A percentile compares a stretch with the other conserved stretches of the same genome.
phyloP scores from a whole-genome alignment of 2,888 invertebrate species.

The Lithophane leautieri region DNA sequence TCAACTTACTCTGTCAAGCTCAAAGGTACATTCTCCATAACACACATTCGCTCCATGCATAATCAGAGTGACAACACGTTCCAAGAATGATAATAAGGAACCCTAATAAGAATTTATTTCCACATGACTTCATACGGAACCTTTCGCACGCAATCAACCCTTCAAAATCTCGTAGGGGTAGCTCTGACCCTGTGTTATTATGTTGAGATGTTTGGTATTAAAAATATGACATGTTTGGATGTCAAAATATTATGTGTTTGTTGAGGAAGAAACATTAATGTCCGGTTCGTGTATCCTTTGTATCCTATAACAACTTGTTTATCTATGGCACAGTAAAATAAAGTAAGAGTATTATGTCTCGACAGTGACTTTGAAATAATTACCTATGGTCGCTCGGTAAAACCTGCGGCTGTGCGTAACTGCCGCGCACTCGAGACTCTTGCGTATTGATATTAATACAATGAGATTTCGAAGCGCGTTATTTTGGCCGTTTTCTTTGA shows the following conservation, averaged over 20 bases:
- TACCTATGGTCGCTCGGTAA: no score
- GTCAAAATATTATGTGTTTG: conserved; percentile 22
- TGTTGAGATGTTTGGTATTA: conserved; percentile 39
- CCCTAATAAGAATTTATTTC: conserved; percentile 62
- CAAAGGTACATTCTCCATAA: background rate
- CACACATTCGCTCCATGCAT: conserved; percentile 13
- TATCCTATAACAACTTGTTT: background rate
- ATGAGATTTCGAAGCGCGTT: no score
- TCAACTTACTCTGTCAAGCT: background rate
- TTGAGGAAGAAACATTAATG: conserved; percentile 8
- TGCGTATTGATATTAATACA: no score
- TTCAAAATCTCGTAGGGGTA: conserved; percentile 43
- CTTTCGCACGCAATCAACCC: conserved; percentile 63
- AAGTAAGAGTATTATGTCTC: no score
- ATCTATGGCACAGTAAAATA: background rate
- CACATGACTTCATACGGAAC: conserved; percentile 50
- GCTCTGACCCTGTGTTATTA: conserved; percentile 44
- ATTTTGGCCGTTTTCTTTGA: no score
- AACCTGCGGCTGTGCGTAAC: no score
- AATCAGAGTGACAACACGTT: conserved; percentile 34
- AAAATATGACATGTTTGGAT: conserved; percentile 35
- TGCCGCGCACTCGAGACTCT: no score
- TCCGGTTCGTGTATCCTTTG: background rate
- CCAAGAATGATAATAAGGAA: conserved; percentile 41
- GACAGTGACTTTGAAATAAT: no score